phyloP scores from a whole-genome alignment of 2,113 vertebrate species.

The Indri indri region DNA sequence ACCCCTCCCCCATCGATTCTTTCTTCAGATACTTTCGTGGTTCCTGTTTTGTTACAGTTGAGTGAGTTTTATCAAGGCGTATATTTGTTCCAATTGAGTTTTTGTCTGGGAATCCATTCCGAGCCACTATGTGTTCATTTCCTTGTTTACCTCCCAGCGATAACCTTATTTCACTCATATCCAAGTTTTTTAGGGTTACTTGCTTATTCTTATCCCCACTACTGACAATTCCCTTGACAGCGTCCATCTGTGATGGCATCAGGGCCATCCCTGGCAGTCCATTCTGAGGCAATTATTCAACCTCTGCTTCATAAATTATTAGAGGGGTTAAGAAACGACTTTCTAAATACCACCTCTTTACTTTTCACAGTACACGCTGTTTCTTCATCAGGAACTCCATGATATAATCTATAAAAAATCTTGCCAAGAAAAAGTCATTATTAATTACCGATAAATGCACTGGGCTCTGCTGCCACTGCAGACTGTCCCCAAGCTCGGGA shows the following conservation, averaged over 20 bases:
- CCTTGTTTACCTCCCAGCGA: neutral
- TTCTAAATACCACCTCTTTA: neutral
- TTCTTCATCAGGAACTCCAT: neutral
- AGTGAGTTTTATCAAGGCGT: neutral
- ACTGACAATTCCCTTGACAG: too few relatives aligned
- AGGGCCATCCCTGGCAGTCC: neutral
- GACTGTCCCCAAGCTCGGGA: neutral
- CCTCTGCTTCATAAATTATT: neutral
- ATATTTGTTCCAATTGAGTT: neutral
- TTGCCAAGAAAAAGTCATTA: neutral
- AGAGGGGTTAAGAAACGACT: neutral
- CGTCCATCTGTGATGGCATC: neutral
- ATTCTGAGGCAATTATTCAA: neutral
- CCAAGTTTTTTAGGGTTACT: neutral
- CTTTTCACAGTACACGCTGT: neutral
- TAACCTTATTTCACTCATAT: neutral
- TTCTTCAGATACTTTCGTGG: neutral
- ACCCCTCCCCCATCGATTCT: neutral
- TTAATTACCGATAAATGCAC: neutral
- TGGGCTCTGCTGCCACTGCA: neutral
- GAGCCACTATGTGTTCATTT: neutral
- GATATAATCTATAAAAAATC: neutral
- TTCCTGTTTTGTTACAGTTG: neutral
- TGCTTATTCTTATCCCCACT: neutral
- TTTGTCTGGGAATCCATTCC: neutral